A percentile compares a stretch with the other conserved stretches of the same genome.
phyloP scores from a whole-genome alignment of 2,888 invertebrate genomes.

The Mimas tiliae region DNA sequence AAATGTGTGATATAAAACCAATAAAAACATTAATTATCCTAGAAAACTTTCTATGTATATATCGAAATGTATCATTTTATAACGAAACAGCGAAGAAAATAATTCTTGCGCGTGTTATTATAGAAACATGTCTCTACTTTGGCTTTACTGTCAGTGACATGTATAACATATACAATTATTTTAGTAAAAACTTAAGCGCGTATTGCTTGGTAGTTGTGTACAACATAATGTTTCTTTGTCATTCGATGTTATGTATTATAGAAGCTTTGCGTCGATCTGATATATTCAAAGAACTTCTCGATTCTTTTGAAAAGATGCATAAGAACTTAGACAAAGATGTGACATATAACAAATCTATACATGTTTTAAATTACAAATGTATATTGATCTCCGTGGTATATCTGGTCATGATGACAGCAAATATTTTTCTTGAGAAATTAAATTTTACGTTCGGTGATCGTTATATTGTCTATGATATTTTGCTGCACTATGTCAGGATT shows the following conservation, averaged over 20 bases:
- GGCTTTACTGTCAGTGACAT: neutral
- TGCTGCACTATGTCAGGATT: neutral
- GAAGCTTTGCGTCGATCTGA: neutral
- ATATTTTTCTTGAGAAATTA: neutral
- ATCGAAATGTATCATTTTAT: constrained; percentile 17
- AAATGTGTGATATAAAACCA: constrained; percentile 24
- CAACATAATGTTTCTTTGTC: neutral
- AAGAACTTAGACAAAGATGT: neutral
- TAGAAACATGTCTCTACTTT: neutral
- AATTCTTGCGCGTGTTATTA: neutral
- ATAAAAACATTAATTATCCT: neutral
- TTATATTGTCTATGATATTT: neutral
- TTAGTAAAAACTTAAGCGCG: neutral
- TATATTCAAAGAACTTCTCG: neutral
- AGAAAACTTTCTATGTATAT: constrained; percentile 22
- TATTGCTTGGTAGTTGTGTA: neutral
- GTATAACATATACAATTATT: neutral
- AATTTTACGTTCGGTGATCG: neutral
- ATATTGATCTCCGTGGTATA: neutral
- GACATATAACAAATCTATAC: neutral
- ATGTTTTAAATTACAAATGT: neutral
- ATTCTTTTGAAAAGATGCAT: neutral
- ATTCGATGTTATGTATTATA: neutral
- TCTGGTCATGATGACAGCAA: neutral
- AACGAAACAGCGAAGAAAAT: neutral